These are phyloP conservation scores for Embidobia sp. DNA, from an alignment of 2,888 invertebrate genomes.

Conservation along the genomic window DNA sequence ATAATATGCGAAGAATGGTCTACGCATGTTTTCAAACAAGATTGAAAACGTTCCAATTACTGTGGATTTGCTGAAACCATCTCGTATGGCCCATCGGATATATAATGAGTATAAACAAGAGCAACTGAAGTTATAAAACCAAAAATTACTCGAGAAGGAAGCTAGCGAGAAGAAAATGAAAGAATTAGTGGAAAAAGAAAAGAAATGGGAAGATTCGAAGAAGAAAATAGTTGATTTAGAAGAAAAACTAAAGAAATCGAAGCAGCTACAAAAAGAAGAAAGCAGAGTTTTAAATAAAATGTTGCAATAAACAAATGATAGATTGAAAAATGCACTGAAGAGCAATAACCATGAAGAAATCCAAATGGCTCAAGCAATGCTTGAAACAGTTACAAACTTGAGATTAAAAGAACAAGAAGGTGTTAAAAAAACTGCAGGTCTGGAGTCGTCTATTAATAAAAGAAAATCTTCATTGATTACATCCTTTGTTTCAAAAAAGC, in stretches of 20 bases:
- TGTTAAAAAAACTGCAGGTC: background rate
- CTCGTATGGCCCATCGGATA: background rate
- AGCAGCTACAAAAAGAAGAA: background rate
- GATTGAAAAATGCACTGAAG: constrained; percentile 11
- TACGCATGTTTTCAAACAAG: constrained; percentile 7
- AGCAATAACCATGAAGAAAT: background rate
- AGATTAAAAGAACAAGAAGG: constrained; percentile 8
- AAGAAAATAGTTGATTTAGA: background rate
- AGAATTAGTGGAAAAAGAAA: background rate
- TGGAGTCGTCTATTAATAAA: background rate
- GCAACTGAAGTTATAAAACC: background rate
- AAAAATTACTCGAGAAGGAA: background rate
- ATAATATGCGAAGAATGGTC: constrained; percentile 7
- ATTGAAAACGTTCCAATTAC: constrained; percentile 4
- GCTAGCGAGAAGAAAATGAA: background rate
- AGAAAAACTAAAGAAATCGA: background rate
- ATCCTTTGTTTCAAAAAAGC: background rate
- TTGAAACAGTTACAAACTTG: constrained; percentile 18
- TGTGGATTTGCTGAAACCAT: background rate
- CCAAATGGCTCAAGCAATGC: constrained; percentile 24
- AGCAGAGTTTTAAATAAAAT: constrained; percentile 2
- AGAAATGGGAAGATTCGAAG: background rate
- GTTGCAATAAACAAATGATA: constrained; percentile 9
- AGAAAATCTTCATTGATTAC: background rate
- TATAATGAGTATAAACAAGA: constrained; percentile 7